Evolutionary conservation across 2,888 invertebrate species (phyloP), one percentile per base, ranked within the genome.

Genomic region (Erebia palarica): DNA sequence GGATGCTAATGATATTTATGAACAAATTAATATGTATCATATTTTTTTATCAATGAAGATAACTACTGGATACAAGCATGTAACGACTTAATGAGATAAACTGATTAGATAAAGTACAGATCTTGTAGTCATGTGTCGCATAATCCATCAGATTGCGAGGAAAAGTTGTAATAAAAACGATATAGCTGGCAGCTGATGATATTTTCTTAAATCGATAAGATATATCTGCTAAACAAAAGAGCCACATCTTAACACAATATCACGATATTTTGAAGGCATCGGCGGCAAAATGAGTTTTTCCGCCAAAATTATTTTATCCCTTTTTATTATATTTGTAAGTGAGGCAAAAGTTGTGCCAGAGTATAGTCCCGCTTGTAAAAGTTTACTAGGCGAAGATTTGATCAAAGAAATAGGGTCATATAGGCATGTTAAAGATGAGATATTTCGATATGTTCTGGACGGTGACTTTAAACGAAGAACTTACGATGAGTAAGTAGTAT

Each of bases 341-440:
- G 81, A 86, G 74, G 85, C 86, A 61, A 88, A 85, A 75, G 79
- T 79, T 72, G 69, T 87, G 68, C 77, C 79, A 53, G 82, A 83
- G 80, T 76, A 84, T 76, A 75, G 78, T 70, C 78, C 86, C 77
- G 75, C 69, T 74, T 94, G 94, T 77, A 80, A 84, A 73, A 71
- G 78, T 18, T 80, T 88, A 74, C 82, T 96, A 60, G 84, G 94
- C 1, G 75, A 86, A 13, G 82, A 87, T 16, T 82, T 96, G 69
- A 83, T 92, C 51, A 80, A 91, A 42, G 96, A 96, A 86, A 96
- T 96, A 76, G 86, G 90, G 55, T 87, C 94, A 27, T 95, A 96
- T 79, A 84, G 90, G 79, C 81, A 85, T 61, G 82, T 92, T 13
- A 94, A 92, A 27, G 84, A 94, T 70, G 80, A 83, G 75, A 95